These are phyloP conservation scores for Crossocerus cetratus DNA, from an alignment of 2,888 invertebrate species.

Conservation along the genomic window DNA sequence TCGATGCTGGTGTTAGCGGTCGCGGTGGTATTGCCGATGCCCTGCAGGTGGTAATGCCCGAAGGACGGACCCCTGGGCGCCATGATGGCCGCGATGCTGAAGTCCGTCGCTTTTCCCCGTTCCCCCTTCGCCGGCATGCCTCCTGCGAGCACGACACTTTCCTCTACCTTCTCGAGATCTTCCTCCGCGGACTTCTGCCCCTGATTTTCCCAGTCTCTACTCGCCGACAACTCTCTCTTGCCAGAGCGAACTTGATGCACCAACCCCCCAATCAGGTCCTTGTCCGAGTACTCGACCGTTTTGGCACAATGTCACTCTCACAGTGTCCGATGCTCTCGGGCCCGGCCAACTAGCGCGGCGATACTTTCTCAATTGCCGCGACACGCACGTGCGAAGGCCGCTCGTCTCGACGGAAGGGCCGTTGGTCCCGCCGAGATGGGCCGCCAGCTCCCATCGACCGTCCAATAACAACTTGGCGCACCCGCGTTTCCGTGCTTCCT, in stretches of 20 bases:
- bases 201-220: slow-evolving; percentile 11
- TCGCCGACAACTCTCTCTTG: background rate
- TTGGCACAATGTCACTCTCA: background rate
- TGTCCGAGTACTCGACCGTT: background rate
- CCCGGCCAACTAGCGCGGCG: background rate
- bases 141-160: slow-evolving; percentile 70
- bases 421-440: background rate
- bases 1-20: slow-evolving; percentile 64
- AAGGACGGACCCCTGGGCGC: slow-evolving; percentile 78
- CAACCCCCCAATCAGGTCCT: background rate
- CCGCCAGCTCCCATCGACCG: slow-evolving; percentile 3
- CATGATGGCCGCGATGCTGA: slow-evolving; percentile 86
- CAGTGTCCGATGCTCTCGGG: background rate
- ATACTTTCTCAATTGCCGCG: background rate
- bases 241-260: too few species aligned
- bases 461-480: background rate
- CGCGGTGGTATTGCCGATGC: slow-evolving; percentile 68
- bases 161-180: slow-evolving; percentile 24
- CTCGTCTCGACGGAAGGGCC: slow-evolving; percentile 4
- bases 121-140: slow-evolving; percentile 77
- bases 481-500: background rate
- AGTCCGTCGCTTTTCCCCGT: slow-evolving; percentile 81
- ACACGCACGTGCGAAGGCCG: background rate
- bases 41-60: slow-evolving; percentile 76
- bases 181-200: slow-evolving; percentile 6